Conservation (phyloP, 2,888 invertebrate species). For the Drosophila hamatofila region DNA sequence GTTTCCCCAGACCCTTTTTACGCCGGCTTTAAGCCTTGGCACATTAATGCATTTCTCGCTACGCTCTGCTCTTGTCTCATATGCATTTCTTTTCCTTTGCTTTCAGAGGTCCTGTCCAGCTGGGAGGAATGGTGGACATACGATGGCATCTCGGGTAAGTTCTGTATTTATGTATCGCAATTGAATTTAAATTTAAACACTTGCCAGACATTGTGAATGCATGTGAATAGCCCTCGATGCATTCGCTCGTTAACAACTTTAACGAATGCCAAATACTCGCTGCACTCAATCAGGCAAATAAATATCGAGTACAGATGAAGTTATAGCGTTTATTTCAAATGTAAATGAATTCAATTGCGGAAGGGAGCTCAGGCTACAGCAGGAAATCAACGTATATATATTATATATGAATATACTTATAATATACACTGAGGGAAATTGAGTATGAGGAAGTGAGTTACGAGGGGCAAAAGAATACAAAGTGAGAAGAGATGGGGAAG, state of each 20-base stretch:
- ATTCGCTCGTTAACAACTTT: conserved; percentile 8
- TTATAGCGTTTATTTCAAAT: neutral
- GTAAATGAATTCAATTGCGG: conserved; percentile 2
- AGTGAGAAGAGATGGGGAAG: no score
- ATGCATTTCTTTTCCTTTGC: conserved; percentile 13
- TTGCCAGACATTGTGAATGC: neutral
- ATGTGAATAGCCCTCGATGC: neutral
- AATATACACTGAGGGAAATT: neutral
- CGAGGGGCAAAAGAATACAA: no score
- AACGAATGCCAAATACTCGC: conserved; percentile 10
- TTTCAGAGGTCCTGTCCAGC: conserved; percentile 86
- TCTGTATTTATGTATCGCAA: conserved; percentile 16
- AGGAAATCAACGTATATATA: neutral
- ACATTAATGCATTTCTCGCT: conserved; percentile 49
- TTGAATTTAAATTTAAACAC: conserved; percentile 16
- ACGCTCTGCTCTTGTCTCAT: conserved; percentile 31
- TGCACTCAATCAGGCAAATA: conserved; percentile 12
- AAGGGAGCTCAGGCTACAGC: neutral
- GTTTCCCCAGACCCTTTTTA: neutral
- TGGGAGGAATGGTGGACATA: conserved; percentile 99
- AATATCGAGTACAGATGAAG: neutral
- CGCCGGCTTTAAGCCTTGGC: conserved; percentile 41
- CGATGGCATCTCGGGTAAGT: conserved; percentile 96
- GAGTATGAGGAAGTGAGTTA: neutral
- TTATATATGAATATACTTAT: neutral